Conservation (phyloP, 2,113 vertebrate genomes). For the Paracanthobrama guichenoti region DNA sequence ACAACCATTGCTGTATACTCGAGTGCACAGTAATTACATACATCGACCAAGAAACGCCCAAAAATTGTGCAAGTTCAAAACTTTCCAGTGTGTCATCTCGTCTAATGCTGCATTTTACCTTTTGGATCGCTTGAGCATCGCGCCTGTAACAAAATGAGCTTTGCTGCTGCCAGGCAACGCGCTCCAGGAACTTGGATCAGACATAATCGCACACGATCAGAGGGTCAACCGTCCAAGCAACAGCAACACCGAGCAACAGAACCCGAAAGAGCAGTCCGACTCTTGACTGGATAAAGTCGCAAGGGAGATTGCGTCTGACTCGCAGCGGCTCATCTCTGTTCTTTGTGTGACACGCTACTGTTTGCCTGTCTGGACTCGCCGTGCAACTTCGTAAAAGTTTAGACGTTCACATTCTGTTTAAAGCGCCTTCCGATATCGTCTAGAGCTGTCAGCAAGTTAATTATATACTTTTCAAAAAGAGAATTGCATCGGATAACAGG, state of each 20-base stretch:
- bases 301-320: neutral
- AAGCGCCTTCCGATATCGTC: neutral
- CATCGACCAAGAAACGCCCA: neutral
- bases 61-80: too few relatives aligned
- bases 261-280: neutral
- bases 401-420: neutral
- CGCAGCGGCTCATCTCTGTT: neutral
- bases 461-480: neutral
- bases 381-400: constrained; percentile 30
- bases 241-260: constrained; percentile 16
- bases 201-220: constrained; percentile 72
- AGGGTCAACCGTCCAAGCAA: neutral
- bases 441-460: neutral
- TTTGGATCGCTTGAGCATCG: constrained; percentile 86
- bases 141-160: constrained; percentile 79
- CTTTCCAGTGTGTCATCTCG: neutral
- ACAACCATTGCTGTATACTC: neutral
- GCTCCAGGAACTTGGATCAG: constrained; percentile 88
- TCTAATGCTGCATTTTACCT: constrained; percentile 72
- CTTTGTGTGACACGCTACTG: constrained; percentile 22
- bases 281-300: neutral
- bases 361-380: neutral
- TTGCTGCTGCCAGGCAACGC: constrained; percentile 76
- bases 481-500: neutral
- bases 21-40: neutral